Evolutionary conservation across 2,797 vertebrate species (phyloP).

Genomic region (Mormyrops attenuatus): DNA sequence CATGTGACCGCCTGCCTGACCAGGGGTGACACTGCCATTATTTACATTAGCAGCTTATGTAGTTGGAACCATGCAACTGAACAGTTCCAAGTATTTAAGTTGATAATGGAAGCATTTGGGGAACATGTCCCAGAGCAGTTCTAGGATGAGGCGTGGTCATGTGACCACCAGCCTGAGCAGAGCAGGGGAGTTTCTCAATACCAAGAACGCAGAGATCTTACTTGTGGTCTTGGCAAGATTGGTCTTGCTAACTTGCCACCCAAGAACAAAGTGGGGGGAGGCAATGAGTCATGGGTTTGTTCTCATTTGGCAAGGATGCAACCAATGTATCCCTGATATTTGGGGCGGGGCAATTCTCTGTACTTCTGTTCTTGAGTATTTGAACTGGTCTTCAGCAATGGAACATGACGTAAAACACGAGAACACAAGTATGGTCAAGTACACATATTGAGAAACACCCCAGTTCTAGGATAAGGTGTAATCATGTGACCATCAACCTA

Average conservation of each 20-base stretch:
- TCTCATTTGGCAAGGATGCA: neutral
- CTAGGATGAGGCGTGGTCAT: neutral
- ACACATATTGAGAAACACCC: too few species aligned
- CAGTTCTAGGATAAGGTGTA: neutral
- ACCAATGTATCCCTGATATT: neutral
- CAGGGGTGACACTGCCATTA: neutral
- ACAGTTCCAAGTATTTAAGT: neutral
- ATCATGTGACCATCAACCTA: neutral
- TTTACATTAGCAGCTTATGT: neutral
- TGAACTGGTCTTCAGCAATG: neutral
- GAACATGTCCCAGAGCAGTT: neutral
- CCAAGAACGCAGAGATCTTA: neutral
- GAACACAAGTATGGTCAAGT: neutral
- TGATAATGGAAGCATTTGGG: neutral
- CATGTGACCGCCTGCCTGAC: neutral
- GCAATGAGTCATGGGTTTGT: neutral
- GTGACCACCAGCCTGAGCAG: neutral
- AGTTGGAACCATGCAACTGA: neutral
- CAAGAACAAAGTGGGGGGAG: neutral
- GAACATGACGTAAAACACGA: neutral
- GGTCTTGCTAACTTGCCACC: neutral
- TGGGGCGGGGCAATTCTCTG: neutral
- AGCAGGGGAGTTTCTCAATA: neutral
- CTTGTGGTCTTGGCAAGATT: neutral
- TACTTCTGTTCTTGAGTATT: neutral